A percentile compares a stretch with the other conserved stretches of the same genome.
These are phyloP conservation scores for Sternarchorhynchus goeldii DNA, from an alignment of 2,797 vertebrate species.

Conservation along the genomic window DNA sequence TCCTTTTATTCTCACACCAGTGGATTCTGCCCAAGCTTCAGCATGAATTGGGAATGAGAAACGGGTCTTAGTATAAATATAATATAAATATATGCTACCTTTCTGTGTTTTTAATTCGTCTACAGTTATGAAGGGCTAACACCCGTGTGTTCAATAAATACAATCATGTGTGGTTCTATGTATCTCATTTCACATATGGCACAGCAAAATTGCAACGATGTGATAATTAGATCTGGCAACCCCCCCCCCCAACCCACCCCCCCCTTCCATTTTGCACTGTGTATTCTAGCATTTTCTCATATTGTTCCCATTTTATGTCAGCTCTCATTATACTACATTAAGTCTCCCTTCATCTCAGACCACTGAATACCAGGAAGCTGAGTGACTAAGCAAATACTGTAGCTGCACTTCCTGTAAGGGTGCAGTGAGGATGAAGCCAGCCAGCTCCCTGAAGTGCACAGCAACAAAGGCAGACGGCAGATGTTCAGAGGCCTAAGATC, in stretches of 20 bases:
- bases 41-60: too few species aligned
- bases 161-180: background rate
- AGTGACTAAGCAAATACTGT: conserved; percentile 27
- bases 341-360: conserved; percentile 2
- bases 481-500: background rate
- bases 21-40: too few species aligned
- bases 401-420: conserved; percentile 37
- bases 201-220: too few species aligned
- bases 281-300: background rate
- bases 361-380: conserved; percentile 26
- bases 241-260: too few species aligned
- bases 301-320: background rate
- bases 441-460: background rate
- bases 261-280: background rate
- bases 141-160: background rate
- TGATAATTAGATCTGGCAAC: too few species aligned
- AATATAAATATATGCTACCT: background rate
- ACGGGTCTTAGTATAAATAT: too few species aligned
- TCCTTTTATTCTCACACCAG: too few species aligned
- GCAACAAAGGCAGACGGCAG: background rate
- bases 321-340: conserved; percentile 8
- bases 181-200: background rate
- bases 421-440: conserved; percentile 9
- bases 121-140: background rate
- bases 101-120: background rate